Evolutionary conservation across 2,113 vertebrate genomes (phyloP), one percentile per base, ranked within the genome.

Genomic region (Pongo pygmaeus): DNA sequence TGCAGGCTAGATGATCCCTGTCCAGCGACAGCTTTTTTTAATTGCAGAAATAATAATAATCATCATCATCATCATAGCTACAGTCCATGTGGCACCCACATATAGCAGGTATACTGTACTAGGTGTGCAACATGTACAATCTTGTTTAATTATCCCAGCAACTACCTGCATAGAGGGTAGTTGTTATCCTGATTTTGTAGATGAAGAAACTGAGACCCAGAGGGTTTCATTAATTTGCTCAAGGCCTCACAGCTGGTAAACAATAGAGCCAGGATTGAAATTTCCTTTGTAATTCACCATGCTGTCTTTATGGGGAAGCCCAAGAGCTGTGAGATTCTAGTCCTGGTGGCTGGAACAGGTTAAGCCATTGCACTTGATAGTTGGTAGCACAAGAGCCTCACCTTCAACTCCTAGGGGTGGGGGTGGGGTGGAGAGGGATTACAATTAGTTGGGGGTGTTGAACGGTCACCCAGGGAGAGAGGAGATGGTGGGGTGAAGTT

Each of bases 71-170:
- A 5, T 8, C 8, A 38, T 4, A n/a, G 38, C 55, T n/a, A 1
- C 8, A 7, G 38, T 17, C 30, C 22, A 14, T 9, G 3, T 8
- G 69, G 18, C 8, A 14, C 8, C 90, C 22, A 4, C 23, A 4
- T 1, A 0, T 5, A 8, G 46, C 57, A 57, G n/a, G 27, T 32
- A 11, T 3, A 3, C 74, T 10, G 5, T 11, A 6, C n/a, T 12
- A 16, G 27, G 25, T 5, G 2, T 22, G 3, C 50, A 40, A 6
- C 18, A 6, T 0, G 14, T 32, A 20, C 17, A 20, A 9, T 27
- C 80, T 83, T 81, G 32, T 20, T 40, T 14, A 27, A 38, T 61
- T 6, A 6, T 16, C 32, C 38, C 91, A 20, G 8, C 20, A 57
- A 20, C 11, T 32, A 64, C 61, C 27, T 11, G 27, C 14, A 27